These are phyloP conservation scores for Drosophila pallidifrons DNA, from an alignment of 1,140 invertebrate species.

Conservation along the genomic window DNA sequence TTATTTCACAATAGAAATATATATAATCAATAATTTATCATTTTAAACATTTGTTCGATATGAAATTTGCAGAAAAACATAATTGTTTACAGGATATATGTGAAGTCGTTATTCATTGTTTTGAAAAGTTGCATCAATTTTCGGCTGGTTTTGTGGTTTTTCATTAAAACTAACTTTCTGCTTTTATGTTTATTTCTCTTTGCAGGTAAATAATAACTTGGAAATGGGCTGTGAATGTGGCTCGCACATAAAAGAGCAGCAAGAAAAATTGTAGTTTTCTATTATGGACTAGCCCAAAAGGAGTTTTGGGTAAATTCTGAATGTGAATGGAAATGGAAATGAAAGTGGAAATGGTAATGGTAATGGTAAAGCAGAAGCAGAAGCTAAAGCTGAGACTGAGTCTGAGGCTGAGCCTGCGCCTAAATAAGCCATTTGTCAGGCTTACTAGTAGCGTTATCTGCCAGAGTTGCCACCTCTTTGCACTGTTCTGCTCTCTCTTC, in stretches of 20 bases:
- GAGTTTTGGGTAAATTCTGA: background rate
- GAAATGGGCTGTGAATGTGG: slow-evolving; percentile 2
- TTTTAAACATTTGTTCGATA: no score
- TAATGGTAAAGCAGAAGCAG: background rate
- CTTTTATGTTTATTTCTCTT: slow-evolving; percentile 23
- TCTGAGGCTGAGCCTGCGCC: slow-evolving; percentile 39
- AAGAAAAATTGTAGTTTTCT: slow-evolving; percentile 3
- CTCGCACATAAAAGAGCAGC: slow-evolving; percentile 3
- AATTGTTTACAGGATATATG: slow-evolving; percentile 7
- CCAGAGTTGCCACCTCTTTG: background rate
- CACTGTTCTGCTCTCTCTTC: background rate
- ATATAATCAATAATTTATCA: no score
- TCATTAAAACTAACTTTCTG: slow-evolving; percentile 10
- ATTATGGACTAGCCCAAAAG: background rate
- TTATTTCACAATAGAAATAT: no score
- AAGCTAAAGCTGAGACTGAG: slow-evolving; percentile 11
- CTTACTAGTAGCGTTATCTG: slow-evolving; percentile 45
- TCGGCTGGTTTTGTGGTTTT: background rate
- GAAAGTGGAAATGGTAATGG: no score
- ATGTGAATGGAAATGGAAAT: background rate
- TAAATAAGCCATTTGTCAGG: slow-evolving; percentile 79
- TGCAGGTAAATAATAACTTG: slow-evolving; percentile 50
- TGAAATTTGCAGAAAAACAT: background rate
- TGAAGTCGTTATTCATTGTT: background rate
- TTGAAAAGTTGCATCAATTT: background rate